Evolutionary conservation across 2,113 vertebrate genomes (phyloP).

Genomic region (Anser cygnoides): DNA sequence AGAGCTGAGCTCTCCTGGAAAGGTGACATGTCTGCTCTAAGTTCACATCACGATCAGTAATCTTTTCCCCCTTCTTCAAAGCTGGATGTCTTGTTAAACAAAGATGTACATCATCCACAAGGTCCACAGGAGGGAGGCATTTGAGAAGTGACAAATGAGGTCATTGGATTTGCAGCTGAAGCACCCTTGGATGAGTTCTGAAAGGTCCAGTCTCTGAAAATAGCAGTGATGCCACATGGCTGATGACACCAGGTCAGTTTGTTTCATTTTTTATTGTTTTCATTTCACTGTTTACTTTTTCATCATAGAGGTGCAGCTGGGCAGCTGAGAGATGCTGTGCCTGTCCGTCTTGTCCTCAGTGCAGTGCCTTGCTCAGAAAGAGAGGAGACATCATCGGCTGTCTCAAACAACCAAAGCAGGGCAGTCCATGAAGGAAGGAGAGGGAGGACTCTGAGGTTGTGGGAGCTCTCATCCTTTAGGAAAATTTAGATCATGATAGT

Average conservation of each 20-base stretch:
- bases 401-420: not conserved
- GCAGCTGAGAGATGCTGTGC: not conserved
- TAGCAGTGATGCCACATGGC: not conserved
- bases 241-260: not conserved
- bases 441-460: not conserved
- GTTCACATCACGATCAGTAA: slow-evolving; percentile 26
- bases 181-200: not conserved
- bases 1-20: slow-evolving; percentile 24
- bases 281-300: slow-evolving; percentile 13
- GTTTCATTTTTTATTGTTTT: not conserved
- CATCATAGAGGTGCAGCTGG: not conserved
- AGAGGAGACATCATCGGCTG: not conserved
- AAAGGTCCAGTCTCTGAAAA: slow-evolving; percentile 1
- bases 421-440: not conserved
- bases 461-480: not conserved
- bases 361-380: not conserved
- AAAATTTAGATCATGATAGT: not conserved
- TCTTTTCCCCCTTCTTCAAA: slow-evolving; percentile 13
- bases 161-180: slow-evolving; percentile 33
- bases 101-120: slow-evolving; percentile 11
- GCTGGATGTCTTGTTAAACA: slow-evolving; percentile 25
- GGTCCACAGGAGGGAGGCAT: not conserved
- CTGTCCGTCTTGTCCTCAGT: not conserved
- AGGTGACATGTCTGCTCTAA: slow-evolving; percentile 27
- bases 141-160: not conserved